Evolutionary conservation across 2,113 vertebrate genomes (phyloP).

Genomic region (Malurus cyaneus): DNA sequence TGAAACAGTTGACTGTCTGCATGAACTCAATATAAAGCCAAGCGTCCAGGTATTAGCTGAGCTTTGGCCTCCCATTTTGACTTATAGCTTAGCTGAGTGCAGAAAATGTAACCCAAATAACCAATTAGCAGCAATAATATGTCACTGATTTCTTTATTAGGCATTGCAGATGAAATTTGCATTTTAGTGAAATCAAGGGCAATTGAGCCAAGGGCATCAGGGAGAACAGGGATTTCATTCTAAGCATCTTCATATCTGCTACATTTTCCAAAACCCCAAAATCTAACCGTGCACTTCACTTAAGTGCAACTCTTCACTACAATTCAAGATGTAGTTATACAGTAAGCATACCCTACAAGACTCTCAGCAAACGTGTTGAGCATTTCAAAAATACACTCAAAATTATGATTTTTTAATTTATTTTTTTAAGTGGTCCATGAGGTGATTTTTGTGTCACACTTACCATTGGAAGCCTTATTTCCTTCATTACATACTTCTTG

Average conservation of each 20-base stretch:
- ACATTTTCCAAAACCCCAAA: background rate
- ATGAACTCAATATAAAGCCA: background rate
- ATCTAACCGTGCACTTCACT: background rate
- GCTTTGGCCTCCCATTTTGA: background rate
- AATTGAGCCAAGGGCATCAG: background rate
- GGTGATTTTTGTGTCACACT: background rate
- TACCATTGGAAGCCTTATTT: constrained; percentile 90
- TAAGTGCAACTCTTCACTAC: too few relatives aligned
- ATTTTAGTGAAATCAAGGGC: background rate
- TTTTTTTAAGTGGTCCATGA: background rate
- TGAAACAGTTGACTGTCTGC: background rate
- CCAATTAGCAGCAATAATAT: background rate
- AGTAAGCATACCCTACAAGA: background rate
- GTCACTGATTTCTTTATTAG: background rate
- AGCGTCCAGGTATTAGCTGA: background rate
- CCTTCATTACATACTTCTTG: constrained; percentile 84
- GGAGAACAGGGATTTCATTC: background rate
- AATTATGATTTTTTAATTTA: background rate
- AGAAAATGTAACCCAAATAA: background rate
- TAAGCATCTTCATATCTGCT: background rate
- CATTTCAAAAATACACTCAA: background rate
- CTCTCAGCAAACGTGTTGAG: background rate
- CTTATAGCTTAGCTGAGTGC: background rate
- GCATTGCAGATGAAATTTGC: background rate
- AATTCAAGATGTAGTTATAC: background rate